Evolutionary conservation across 2,888 invertebrate genomes (phyloP).

Genomic region (Furcula furcula): DNA sequence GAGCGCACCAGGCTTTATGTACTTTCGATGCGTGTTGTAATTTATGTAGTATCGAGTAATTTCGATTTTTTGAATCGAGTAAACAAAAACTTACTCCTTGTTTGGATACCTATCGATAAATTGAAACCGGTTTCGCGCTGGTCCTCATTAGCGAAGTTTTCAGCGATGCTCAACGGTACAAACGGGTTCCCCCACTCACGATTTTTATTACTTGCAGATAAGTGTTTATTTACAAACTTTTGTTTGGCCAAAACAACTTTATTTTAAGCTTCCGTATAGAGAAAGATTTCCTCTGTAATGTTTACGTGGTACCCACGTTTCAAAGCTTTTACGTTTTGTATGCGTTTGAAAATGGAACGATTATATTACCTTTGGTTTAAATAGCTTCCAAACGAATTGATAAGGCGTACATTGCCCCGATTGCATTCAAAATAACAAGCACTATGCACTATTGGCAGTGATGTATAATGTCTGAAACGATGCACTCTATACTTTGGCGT

Average conservation of each 20-base stretch:
- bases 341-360: conserved; percentile 30
- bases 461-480: conserved; percentile 14
- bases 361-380: conserved; percentile 21
- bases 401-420: conserved; percentile 27
- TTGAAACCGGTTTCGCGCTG: conserved; percentile 53
- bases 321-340: conserved; percentile 43
- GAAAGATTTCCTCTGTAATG: conserved; percentile 47
- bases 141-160: conserved; percentile 51
- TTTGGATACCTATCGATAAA: conserved; percentile 43
- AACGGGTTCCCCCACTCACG: conserved; percentile 63
- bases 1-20: conserved; percentile 46
- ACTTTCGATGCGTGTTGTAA: conserved; percentile 36
- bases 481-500: conserved; percentile 41
- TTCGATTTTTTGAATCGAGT: conserved; percentile 13
- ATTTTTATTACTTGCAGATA: conserved; percentile 40
- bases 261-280: conserved; percentile 18
- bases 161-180: conserved; percentile 69
- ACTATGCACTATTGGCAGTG: too few species aligned
- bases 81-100: conserved; percentile 30
- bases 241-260: conserved; percentile 32
- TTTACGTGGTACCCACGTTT: conserved; percentile 43
- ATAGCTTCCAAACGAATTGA: conserved; percentile 13
- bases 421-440: conserved; percentile 10
- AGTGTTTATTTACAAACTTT: conserved; percentile 63
- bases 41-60: conserved; percentile 17